These are phyloP conservation scores for Drosophila serrata DNA, from an alignment of 1,140 invertebrate species.

Conservation along the genomic window DNA sequence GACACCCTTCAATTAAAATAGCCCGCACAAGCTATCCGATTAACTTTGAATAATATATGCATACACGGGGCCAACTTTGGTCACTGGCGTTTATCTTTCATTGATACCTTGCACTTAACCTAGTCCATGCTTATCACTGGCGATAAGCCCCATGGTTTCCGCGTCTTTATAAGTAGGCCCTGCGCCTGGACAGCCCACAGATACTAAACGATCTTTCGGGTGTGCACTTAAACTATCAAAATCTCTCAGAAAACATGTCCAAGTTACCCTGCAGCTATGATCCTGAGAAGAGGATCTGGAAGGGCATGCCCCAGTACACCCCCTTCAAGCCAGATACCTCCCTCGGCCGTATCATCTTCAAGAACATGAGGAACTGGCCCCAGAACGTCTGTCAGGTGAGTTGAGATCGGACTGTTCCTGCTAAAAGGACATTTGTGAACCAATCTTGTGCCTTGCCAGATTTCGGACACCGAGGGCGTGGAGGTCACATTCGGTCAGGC, in stretches of 20 bases:
- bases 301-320: slow-evolving; percentile 30
- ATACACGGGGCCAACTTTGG: slow-evolving; percentile 22
- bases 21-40: slow-evolving; percentile 6
- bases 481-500: slow-evolving; percentile 47
- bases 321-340: slow-evolving; percentile 53
- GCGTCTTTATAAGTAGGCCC: slow-evolving; percentile 47
- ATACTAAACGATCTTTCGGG: slow-evolving; percentile 31
- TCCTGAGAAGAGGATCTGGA: slow-evolving; percentile 56
- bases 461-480: slow-evolving; percentile 47
- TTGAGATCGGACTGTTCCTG: not conserved
- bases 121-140: slow-evolving; percentile 36
- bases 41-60: slow-evolving; percentile 22
- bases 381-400: slow-evolving; percentile 64
- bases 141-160: slow-evolving; percentile 25
- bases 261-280: slow-evolving; percentile 60
- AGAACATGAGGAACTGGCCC: slow-evolving; percentile 58
- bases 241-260: slow-evolving; percentile 29
- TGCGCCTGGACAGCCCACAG: slow-evolving; percentile 8
- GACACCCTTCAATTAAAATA: slow-evolving; percentile 42
- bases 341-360: slow-evolving; percentile 60
- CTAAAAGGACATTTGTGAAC: not conserved
- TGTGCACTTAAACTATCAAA: slow-evolving; percentile 10
- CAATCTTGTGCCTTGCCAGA: slow-evolving; percentile 10
- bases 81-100: slow-evolving; percentile 41
- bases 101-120: slow-evolving; percentile 48